Conservation (phyloP, 2,888 invertebrate genomes). For the Ernsta delagoae region DNA sequence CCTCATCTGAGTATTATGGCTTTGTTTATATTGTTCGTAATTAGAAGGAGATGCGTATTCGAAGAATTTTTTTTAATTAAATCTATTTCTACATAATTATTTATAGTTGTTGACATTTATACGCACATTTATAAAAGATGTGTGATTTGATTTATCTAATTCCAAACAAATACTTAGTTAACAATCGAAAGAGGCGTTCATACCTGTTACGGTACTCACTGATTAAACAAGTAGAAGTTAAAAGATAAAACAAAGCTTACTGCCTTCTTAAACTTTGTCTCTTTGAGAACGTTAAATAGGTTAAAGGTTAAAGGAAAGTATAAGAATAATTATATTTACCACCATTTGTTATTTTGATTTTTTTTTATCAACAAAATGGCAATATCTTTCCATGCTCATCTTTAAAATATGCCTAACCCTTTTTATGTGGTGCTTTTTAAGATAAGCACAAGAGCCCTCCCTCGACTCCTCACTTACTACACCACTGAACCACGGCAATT, state of each 20-base stretch:
- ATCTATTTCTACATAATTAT: conserved; percentile 14
- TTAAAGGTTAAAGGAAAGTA: too few species aligned
- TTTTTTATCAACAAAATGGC: too few species aligned
- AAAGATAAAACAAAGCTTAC: neutral
- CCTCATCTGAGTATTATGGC: neutral
- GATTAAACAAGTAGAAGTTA: neutral
- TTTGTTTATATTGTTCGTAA: conserved; percentile 13
- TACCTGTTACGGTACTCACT: conserved; percentile 4
- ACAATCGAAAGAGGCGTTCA: conserved; percentile 13
- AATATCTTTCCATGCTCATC: too few species aligned
- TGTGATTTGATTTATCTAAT: conserved; percentile 17
- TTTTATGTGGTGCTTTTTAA: too few species aligned
- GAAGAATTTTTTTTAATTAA: conserved; percentile 23
- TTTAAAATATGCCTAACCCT: too few species aligned
- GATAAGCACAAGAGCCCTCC: too few species aligned
- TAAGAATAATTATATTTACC: too few species aligned
- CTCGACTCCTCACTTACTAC: too few species aligned
- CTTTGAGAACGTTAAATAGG: neutral
- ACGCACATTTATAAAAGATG: neutral
- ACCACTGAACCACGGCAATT: too few species aligned
- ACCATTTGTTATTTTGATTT: too few species aligned
- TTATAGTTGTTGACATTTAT: conserved; percentile 17
- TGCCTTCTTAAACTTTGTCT: conserved; percentile 12
- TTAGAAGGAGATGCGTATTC: conserved; percentile 11
- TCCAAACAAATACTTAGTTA: conserved; percentile 7